phyloP scores from a whole-genome alignment of 2,797 vertebrate genomes.

The Rachycentron canadum region DNA sequence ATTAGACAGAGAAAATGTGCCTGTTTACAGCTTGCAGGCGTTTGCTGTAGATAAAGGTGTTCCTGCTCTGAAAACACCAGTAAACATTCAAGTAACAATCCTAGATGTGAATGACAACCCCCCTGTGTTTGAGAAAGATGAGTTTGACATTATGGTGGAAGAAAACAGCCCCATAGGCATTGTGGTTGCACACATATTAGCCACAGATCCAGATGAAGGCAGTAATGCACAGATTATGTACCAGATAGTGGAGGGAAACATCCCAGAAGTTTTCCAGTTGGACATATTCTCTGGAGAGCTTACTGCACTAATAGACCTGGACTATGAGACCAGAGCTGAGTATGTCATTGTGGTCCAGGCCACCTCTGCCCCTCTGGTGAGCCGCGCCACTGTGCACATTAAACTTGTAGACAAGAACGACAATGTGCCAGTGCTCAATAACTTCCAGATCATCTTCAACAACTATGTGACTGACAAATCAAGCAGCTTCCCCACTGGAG shows the following conservation, averaged over 20 bases:
- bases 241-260: conserved; percentile 98
- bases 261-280: conserved; percentile 96
- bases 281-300: conserved; percentile 98
- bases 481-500: conserved; percentile 91
- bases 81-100: conserved; percentile 91
- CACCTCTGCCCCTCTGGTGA: conserved; percentile 95
- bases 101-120: conserved; percentile 98
- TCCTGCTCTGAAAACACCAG: conserved; percentile 88
- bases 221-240: conserved; percentile 99
- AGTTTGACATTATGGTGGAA: conserved; percentile 95
- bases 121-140: conserved; percentile 93
- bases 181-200: conserved; percentile 92
- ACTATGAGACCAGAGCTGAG: conserved; percentile 92
- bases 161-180: conserved; percentile 97
- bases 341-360: conserved; percentile 96
- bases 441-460: conserved; percentile 98
- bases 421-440: conserved; percentile 92
- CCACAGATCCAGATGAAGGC: conserved; percentile 95
- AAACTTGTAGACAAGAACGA: conserved; percentile 94
- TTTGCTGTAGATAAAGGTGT: conserved; percentile 94
- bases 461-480: conserved; percentile 96
- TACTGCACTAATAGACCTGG: conserved; percentile 92
- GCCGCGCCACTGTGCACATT: conserved; percentile 93
- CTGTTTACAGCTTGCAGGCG: conserved; percentile 88
- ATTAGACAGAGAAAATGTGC: conserved; percentile 95